A percentile compares a stretch with the other conserved stretches of the same genome.
phyloP scores from a whole-genome alignment of 1,140 invertebrate species.

The Laupala kohalensis region DNA sequence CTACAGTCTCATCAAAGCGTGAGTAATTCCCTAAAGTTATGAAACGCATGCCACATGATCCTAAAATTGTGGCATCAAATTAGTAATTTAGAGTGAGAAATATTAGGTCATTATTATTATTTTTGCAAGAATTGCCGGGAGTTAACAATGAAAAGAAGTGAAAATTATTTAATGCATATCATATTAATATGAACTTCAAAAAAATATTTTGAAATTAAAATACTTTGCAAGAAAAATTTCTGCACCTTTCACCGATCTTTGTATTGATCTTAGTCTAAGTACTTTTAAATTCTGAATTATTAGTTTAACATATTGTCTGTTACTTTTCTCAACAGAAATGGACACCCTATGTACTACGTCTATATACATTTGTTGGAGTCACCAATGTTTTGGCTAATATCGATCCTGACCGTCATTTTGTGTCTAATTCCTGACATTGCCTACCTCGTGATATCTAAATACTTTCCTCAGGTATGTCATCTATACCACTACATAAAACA shows the following conservation, averaged over 20 bases:
- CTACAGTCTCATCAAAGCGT: slow-evolving; percentile 43
- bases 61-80: background rate
- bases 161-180: background rate
- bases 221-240: background rate
- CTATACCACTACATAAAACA: too few species aligned
- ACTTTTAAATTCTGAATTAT: background rate
- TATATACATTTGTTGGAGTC: slow-evolving; percentile 42
- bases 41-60: background rate
- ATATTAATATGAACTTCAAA: background rate
- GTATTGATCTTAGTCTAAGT: background rate
- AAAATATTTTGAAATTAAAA: background rate
- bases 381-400: slow-evolving; percentile 43
- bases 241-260: background rate
- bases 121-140: background rate
- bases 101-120: background rate
- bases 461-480: too few species aligned
- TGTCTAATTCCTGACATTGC: slow-evolving; percentile 45
- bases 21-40: slow-evolving; percentile 25
- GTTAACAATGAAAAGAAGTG: too few species aligned
- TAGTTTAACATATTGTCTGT: background rate
- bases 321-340: background rate
- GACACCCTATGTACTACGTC: slow-evolving; percentile 35
- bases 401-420: slow-evolving; percentile 36
- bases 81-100: background rate
- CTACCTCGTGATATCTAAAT: slow-evolving; percentile 15